Percentiles rank a stretch among this genome's conserved stretches.
Evolutionary conservation across 2,888 invertebrate genomes (phyloP).

Genomic region (Orthosia cruda): DNA sequence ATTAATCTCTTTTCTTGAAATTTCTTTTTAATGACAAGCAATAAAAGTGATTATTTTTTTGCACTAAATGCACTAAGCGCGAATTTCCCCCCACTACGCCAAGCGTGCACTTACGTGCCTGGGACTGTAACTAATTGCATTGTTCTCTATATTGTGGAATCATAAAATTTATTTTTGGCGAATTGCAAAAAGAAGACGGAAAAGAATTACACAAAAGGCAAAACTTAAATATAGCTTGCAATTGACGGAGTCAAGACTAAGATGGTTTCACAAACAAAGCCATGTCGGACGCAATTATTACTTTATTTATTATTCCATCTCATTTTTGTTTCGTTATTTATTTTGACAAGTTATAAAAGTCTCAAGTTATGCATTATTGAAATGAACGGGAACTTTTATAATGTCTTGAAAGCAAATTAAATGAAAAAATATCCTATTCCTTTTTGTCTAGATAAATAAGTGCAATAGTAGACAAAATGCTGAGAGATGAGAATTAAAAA

Average conservation of each 20-base stretch:
- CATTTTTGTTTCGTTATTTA: constrained; percentile 75
- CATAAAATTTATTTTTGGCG: constrained; percentile 22
- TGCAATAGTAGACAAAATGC: constrained; percentile 18
- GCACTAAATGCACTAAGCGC: too few relatives aligned
- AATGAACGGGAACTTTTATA: constrained; percentile 69
- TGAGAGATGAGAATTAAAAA: constrained; percentile 37
- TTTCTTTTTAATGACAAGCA: too few relatives aligned
- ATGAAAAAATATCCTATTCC: constrained; percentile 43
- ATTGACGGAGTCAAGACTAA: constrained; percentile 70
- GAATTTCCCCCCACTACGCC: too few relatives aligned
- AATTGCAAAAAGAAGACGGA: constrained; percentile 25
- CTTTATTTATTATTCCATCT: constrained; percentile 79
- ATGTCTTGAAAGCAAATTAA: constrained; percentile 58
- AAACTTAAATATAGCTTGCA: constrained; percentile 58
- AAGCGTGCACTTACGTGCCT: too few relatives aligned
- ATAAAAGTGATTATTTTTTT: too few relatives aligned
- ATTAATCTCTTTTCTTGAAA: too few relatives aligned
- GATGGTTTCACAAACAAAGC: constrained; percentile 74
- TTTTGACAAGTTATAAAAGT: constrained; percentile 72
- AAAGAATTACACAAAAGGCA: constrained; percentile 53
- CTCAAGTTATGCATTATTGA: constrained; percentile 75
- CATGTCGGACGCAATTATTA: constrained; percentile 79
- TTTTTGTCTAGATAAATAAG: constrained; percentile 17
- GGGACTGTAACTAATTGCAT: too few relatives aligned
- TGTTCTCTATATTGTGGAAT: constrained; percentile 4